These are phyloP conservation scores for Junco hyemalis DNA, from an alignment of 2,113 vertebrate genomes.

Conservation along the genomic window DNA sequence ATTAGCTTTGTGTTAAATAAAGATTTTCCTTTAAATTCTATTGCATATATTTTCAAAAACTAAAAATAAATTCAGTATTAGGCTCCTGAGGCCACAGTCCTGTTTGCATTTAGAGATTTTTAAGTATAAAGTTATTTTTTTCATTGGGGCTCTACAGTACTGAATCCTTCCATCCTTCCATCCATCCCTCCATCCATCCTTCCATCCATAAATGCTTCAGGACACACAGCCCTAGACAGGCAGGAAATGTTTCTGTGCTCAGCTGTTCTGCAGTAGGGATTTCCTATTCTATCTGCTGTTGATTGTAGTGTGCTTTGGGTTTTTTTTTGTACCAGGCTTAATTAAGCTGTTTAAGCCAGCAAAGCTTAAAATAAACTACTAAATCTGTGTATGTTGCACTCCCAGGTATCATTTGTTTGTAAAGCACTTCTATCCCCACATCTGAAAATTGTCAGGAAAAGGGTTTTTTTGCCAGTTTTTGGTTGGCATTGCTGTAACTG, in stretches of 20 bases:
- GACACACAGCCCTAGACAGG: neutral
- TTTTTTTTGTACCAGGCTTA: neutral
- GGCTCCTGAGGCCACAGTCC: neutral
- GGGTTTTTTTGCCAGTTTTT: neutral
- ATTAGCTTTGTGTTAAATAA: neutral
- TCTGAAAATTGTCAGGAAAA: neutral
- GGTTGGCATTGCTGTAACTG: neutral
- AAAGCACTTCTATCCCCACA: neutral
- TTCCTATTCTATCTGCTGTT: neutral
- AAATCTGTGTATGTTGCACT: neutral
- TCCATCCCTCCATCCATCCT: too few species aligned
- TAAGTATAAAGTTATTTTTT: neutral
- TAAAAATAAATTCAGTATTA: neutral
- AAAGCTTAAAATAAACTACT: neutral
- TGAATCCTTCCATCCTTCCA: too few species aligned
- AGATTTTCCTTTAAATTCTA: neutral
- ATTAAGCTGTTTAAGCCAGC: neutral
- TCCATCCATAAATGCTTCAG: neutral
- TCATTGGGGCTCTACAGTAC: neutral
- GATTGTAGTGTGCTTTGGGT: neutral
- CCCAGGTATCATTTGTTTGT: neutral
- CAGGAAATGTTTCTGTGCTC: neutral
- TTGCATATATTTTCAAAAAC: neutral
- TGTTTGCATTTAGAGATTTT: neutral
- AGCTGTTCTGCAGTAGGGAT: neutral